Base-by-base conservation (phyloP, 2,797 vertebrate genomes). In the Gymnothorax reevesii region DNA sequence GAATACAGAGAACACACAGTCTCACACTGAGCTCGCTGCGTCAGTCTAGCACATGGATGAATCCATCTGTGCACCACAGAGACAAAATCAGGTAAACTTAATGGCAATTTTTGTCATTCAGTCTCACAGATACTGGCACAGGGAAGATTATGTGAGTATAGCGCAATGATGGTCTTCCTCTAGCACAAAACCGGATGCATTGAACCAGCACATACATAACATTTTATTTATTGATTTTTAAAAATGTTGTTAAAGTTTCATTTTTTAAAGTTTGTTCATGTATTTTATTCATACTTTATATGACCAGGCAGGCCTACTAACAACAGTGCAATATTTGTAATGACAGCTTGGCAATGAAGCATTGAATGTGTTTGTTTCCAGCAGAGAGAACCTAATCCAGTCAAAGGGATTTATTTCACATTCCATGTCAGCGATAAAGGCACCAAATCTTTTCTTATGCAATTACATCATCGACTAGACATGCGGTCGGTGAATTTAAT, bases 391-490 rank as follows among this genome's bases (percentile, higher is more conserved):
- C 15, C 7, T 77, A 17, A 77, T 77, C 42, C 73, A 77, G 73
- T 42, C 15, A 20, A 52, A 15, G 10, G 27, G 15, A 52, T 73
- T 13, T 42, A 73, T 27, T 27, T 77, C 42, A 52, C 15, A 17
- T 52, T 49, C 33, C 17, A 15, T 52, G 42, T 52, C 17, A 77
- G 42, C 73, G 7, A 7, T 77, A 77, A 22, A 7, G 9, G 64
- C 64, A 69, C 64, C 22, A 69, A 69, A 69, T 69, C 64, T 69
- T 69, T 69, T 69, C n/a, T 69, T 69, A 69, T 69, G 64, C 33
- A 73, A 73, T 73, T 77, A 77, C 42, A 77, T 77, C 52, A 49
- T 77, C 27, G 6, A 80, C 22, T 52, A 80, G 77, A 80, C 52
- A 80, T 33, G 27, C 25, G 22, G 77, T 55, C 77, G 55, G 55